Base-by-base conservation (phyloP, 1,140 invertebrate species). In the Hyposmocoma kahamanoa region DNA sequence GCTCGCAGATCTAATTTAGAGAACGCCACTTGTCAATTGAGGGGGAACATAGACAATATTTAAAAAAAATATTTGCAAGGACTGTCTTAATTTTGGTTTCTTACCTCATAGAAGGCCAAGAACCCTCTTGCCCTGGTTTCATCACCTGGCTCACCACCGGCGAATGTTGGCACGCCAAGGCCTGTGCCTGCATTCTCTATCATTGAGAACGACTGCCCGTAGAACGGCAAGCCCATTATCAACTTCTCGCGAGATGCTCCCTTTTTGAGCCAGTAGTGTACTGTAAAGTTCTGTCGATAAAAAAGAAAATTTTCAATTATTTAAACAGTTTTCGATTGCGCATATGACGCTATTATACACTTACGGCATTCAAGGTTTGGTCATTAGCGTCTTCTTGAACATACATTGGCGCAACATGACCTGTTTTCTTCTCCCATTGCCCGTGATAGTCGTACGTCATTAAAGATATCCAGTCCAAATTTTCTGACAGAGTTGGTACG, bases 361-460 rank as follows among this genome's bases (percentile, higher is more conserved):
- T 77, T 87, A 92, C 91, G 18, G 91, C 90, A 84, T 96, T 96
- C 65, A 95, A 94, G 19, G 91, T 92, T 24, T 88, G 88, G 64
- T 93, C 91, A 42, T 88, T 86, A 71, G 96, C 94, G 28, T 91
- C 90, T 0, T 92, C 91, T 48, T 92, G 87, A 3, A 84, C 84
- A 50, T 95, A 96, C 73, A 97, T 90, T 0, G 95, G 95, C 1
- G 95, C 92, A 1, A 95, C 91, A 67, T 97, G 95, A 6, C 95
- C 95, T 0, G 95, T 96, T 63, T 92, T 91, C 65, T 95, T 95
- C 66, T 97, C 95, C 95, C 95, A 97, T 61, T 95, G 92, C 0
- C 95, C 95, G 61, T 96, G 95, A 65, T 92, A 96, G 69, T 97
- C 95, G 65, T 97, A 97, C 0, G 92, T 91, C 96, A 97, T 97